Evolutionary conservation across 1,140 invertebrate species (phyloP).

Genomic region (Schlechtendalia chinensis): DNA sequence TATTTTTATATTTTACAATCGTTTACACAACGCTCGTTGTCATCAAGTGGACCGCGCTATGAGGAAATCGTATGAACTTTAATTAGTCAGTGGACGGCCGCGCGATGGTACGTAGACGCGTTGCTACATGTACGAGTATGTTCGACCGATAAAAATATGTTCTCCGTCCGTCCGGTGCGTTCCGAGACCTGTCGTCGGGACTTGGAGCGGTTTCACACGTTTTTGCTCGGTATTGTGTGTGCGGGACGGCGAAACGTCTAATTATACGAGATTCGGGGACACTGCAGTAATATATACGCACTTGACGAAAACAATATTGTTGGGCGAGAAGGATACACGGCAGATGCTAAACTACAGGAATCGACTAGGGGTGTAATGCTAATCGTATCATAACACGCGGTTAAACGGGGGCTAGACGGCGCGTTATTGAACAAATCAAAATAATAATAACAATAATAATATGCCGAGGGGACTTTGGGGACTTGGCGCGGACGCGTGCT

Average conservation of each 20-base stretch:
- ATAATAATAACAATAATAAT: conserved; percentile 3
- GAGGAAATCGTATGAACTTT: too few relatives aligned
- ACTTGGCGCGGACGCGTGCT: background rate
- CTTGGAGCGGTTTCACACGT: too few relatives aligned
- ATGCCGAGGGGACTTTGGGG: background rate
- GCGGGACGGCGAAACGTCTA: background rate
- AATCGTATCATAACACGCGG: conserved; percentile 50
- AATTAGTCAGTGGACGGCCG: too few relatives aligned
- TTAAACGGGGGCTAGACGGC: conserved; percentile 42
- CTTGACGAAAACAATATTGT: conserved; percentile 6
- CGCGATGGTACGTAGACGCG: too few relatives aligned
- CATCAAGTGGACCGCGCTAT: too few relatives aligned
- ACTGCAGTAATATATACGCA: background rate
- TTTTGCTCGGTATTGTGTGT: background rate
- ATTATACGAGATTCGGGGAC: background rate
- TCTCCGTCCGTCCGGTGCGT: too few relatives aligned
- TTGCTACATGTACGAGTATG: too few relatives aligned
- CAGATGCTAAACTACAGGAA: conserved; percentile 21
- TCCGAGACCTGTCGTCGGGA: too few relatives aligned
- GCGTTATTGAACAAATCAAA: conserved; percentile 49
- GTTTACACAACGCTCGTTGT: too few relatives aligned
- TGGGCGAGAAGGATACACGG: conserved; percentile 16
- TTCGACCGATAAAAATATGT: too few relatives aligned
- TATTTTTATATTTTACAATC: too few relatives aligned
- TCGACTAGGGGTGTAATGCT: conserved; percentile 45